Evolutionary conservation across 2,797 vertebrate genomes (phyloP), one percentile per base, ranked within the genome.

Genomic region (Thripadectes ignobilis): DNA sequence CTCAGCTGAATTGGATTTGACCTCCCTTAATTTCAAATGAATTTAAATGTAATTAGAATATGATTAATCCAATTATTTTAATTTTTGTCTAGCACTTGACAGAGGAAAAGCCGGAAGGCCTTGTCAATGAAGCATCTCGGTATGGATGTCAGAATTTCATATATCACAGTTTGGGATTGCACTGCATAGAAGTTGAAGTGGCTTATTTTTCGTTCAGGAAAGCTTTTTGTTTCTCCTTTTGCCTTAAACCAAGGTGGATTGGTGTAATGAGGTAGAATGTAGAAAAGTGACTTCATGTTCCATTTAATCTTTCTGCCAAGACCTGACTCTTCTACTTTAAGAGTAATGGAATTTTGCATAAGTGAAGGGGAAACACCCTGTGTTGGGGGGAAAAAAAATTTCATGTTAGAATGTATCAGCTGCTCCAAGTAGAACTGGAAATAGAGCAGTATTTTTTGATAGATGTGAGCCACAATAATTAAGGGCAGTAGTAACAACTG

Each of bases 81-180:
- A 52, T 95, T 91, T 97, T 96, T 86, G 17, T 95, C 80, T 92
- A 99, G 99, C 99, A 99, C 96, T 97, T 99, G 90, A 97, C 81
- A 49, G 99, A 99, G 92, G 98, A 99, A 95, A 99, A 99, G 95
- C 97, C 98, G 34, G 98, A 98, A 13, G 99, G 98, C 55, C 98
- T 99, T 79, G 93, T 99, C 94, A 99, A 99, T 97, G 99, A 99
- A 98, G 99, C 99, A 85, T 98, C 98, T 92, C 99, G 99, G 99
- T 99, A 98, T 89, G 92, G 85, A 66, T 83, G 19, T 77, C 29
- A 59, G 75, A 52, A 52, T 65, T 74, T 12, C 77, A 24, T 36
- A 3, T 91, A 30, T 86, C 6, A 46, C 14, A 55, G 18, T 85
- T 68, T 72, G n/a, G 21, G 79, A 12, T 38, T 65, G n/a, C 3